Percentiles rank a stretch among this genome's conserved stretches.
Evolutionary conservation across 2,888 invertebrate genomes (phyloP).

Genomic region (Griposia aprilina): DNA sequence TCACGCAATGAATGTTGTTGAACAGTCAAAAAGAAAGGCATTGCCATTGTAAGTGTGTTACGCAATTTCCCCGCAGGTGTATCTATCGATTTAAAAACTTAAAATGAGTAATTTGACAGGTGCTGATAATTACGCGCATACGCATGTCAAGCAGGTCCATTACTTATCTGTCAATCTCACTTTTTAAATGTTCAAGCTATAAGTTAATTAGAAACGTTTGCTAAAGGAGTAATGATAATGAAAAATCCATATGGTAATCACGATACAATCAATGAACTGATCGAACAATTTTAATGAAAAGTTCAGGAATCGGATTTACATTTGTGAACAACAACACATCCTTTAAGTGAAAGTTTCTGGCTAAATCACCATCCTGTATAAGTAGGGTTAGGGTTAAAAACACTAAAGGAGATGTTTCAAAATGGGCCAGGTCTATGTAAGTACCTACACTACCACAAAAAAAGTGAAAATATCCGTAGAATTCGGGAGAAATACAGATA

Average conservation of each 20-base stretch:
- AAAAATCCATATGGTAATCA: conserved; percentile 14
- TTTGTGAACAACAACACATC: conserved; percentile 31
- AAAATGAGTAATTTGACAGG: conserved; percentile 26
- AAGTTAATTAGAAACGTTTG: not conserved
- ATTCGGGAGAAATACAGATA: no score
- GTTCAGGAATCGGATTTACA: conserved; percentile 19
- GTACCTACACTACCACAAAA: no score
- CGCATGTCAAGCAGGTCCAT: not conserved
- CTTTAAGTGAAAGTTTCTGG: conserved; percentile 7
- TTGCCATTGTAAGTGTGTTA: not conserved
- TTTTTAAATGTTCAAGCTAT: not conserved
- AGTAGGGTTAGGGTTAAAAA: conserved; percentile 5
- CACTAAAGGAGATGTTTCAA: not conserved
- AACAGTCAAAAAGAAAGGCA: not conserved
- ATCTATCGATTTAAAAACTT: not conserved
- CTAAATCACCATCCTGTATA: not conserved
- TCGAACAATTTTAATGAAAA: conserved; percentile 12
- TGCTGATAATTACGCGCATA: conserved; percentile 11
- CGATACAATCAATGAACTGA: conserved; percentile 13
- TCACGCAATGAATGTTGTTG: not conserved
- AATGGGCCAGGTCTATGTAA: no score
- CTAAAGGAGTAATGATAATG: not conserved
- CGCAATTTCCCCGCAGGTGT: not conserved
- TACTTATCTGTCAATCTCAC: not conserved
- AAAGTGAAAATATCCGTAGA: no score